Evolutionary conservation across 2,797 vertebrate species (phyloP).

Genomic region (Oreortyx pictus): DNA sequence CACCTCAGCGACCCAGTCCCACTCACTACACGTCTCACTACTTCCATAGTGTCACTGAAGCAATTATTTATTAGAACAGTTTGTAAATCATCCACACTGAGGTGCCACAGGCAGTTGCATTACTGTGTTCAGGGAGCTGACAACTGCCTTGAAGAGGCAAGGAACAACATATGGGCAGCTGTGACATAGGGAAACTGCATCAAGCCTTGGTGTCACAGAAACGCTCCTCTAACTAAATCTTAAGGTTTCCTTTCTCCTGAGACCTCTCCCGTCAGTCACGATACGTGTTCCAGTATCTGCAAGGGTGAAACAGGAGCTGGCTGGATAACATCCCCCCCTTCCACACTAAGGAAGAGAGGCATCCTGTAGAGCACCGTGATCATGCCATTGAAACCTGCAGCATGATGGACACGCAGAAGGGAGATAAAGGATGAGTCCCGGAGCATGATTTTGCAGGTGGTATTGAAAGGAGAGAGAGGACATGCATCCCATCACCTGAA

Average conservation of each 20-base stretch:
- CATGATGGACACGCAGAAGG: not conserved
- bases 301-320: not conserved
- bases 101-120: not conserved
- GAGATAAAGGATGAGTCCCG: not conserved
- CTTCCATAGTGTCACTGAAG: not conserved
- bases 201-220: not conserved
- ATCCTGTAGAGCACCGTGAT: accelerated
- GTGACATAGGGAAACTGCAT: not conserved
- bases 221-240: not conserved
- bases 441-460: not conserved
- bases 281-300: not conserved
- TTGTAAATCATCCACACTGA: not conserved
- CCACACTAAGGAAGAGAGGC: not conserved
- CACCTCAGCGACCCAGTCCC: not conserved
- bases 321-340: not conserved
- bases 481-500: not conserved
- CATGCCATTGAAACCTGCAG: not conserved
- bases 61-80: not conserved
- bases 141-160: not conserved
- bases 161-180: accelerated
- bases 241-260: not conserved
- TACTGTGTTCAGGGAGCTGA: not conserved
- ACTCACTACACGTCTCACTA: not conserved
- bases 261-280: accelerated
- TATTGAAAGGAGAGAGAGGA: not conserved